phyloP scores from a whole-genome alignment of 2,888 invertebrate genomes.

The Pollenia labialis region DNA sequence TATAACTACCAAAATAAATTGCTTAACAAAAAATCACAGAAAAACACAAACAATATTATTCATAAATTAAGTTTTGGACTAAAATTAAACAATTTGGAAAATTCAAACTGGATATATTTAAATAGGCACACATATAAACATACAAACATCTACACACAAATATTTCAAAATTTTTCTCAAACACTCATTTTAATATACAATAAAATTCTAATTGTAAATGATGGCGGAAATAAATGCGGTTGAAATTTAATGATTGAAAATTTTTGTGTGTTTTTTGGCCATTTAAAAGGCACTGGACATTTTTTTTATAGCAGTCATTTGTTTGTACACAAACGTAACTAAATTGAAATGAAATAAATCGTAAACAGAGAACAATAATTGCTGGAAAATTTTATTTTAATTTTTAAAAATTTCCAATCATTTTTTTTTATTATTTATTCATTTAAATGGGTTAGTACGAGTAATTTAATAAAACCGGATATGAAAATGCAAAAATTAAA shows the following conservation, averaged over 20 bases:
- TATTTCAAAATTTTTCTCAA: constrained; percentile 1
- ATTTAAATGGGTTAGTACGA: constrained; percentile 21
- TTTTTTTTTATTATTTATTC: not conserved
- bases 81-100: not conserved
- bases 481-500: constrained; percentile 9
- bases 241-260: constrained; percentile 50
- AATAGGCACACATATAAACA: not conserved
- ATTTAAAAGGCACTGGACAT: not conserved
- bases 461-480: constrained; percentile 29
- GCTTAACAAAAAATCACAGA: not conserved
- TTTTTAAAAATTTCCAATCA: not conserved
- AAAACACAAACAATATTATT: not conserved
- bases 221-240: constrained; percentile 57
- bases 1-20: constrained; percentile 10
- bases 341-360: constrained; percentile 16
- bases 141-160: not conserved
- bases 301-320: not conserved
- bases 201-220: constrained; percentile 61
- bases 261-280: constrained; percentile 16
- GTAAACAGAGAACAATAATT: constrained; percentile 7
- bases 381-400: not conserved
- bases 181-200: constrained; percentile 46
- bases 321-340: not conserved
- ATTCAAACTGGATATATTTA: not conserved
- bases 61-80: not conserved